Evolutionary conservation across 2,888 invertebrate genomes (phyloP), one percentile per base, ranked within the genome.

Genomic region (Xanthorhoe spadicearia): DNA sequence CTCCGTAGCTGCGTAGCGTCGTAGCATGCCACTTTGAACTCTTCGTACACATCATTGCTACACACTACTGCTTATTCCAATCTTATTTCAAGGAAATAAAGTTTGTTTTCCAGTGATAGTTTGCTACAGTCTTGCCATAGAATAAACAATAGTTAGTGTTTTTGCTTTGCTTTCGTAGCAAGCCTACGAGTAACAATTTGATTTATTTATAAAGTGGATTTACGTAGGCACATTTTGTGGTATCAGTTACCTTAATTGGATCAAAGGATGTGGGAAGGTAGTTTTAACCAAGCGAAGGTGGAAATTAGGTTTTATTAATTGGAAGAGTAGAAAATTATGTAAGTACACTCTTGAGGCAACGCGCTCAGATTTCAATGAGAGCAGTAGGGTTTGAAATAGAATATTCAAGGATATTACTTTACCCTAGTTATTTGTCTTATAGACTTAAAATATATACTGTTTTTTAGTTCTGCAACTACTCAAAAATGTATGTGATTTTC

Each of bases 171-270:
- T 52, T 59, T 53, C 53, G 53, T 53, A 61, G 52, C 52, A 60
- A 18, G 19, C 35, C 35, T 49, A 38, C 61, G 61, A 18, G 10
- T 55, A 52, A 50, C 49, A 58, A 58, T 61, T 66, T 60, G 60
- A 65, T 60, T 59, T 65, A 65, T 65, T 59, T 60, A 65, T 56
- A 55, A 55, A 52, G 64, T 56, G 55, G 64, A 60, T 65, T 51
- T 56, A 60, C 50, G 59, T 48, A 43, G n/a, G 35, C 57, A 32
- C 54, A 51, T 43, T 56, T 56, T 43, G 32, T 46, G 64, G 56
- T 61, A 56, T 56, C 53, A 61, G 48, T 56, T 60, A 55, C 64
- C 49, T 60, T 56, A 55, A 56, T 56, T 60, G 46, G 60, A 32
- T 60, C 60, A 56, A 56, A 65, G 46, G 60, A 65, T 56, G 55